Base-by-base conservation (phyloP, 2,888 invertebrate genomes). In the Aethes cnicana region DNA sequence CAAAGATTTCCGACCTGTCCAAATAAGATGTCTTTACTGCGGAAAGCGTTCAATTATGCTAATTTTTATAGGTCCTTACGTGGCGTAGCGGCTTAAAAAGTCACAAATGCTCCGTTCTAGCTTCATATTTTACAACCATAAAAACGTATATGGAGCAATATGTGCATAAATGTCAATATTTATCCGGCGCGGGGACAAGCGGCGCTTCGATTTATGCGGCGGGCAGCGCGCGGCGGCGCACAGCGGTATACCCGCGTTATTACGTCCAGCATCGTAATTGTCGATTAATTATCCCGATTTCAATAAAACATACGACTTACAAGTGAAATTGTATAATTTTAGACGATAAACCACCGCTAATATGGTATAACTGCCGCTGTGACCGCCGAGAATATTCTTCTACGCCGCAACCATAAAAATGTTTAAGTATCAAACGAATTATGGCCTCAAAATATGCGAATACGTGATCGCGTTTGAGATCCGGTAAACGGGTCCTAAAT, bases 141-240 rank as follows among this genome's bases (percentile, higher is more conserved):
- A 89, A 85, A 85, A 75, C 86, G 68, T 84, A 88, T 87, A 87
- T 87, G 87, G 89, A 88, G 85, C 85, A 88, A 86, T 85, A 86
- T 86, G 86, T 87, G 86, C 86, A 85, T 87, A 87, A 88, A 86
- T 83, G 87, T 84, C 84, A 82, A 86, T 87, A 83, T 86, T 86
- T 81, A 77, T 76, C 72, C 72, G 66, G 61, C 62, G 55, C 67
- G 71, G 57, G 63, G 52, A 58, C 59, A 59, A 56, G 59, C 63
- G 67, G 67, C 74, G 69, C 63, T 57, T 63, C 76, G 78, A 81
- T 84, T 84, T 85, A 83, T 78, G 79, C 72, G 69, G 25, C 66
- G 61, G 70, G 77, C 71, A 71, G 75, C 68, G 74, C 70, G 35
- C 78, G 74, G 43, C 66, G 63, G 67, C 68, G 73, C 87, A 78